phyloP scores from a whole-genome alignment of 1,140 invertebrate species.

The Hycleus phaleratus region DNA sequence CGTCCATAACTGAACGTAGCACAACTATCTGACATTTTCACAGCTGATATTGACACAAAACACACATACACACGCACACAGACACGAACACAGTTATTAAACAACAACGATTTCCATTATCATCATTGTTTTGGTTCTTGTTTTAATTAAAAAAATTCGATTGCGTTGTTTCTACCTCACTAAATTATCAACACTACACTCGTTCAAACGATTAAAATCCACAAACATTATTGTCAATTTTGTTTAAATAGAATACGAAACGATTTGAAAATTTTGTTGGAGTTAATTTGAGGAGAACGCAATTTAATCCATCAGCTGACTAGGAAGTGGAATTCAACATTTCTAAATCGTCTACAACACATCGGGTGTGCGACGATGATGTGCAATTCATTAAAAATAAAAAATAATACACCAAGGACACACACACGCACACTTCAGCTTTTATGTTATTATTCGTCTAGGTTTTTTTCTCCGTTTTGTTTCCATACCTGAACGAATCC shows the following conservation, averaged over 20 bases:
- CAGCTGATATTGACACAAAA: conserved; percentile 32
- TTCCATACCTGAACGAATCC: no score
- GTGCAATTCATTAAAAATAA: conserved; percentile 22
- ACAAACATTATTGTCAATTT: no score
- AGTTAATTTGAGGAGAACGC: conserved; percentile 30
- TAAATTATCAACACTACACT: no score
- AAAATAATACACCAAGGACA: conserved; percentile 19
- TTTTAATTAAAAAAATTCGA: no score
- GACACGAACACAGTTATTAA: no score
- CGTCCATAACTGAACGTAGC: conserved; percentile 16
- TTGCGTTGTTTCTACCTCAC: background rate
- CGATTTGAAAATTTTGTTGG: no score
- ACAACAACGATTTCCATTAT: background rate
- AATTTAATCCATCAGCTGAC: conserved; percentile 34
- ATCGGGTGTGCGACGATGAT: background rate
- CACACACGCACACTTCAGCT: background rate
- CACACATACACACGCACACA: conserved; percentile 9
- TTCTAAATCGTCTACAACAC: conserved; percentile 16
- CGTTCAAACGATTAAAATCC: no score
- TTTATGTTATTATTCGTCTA: no score
- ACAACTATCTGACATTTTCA: conserved; percentile 30
- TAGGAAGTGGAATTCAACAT: conserved; percentile 24
- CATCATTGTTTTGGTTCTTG: background rate
- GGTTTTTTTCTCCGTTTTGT: no score
- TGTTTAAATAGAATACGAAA: no score